Conservation (phyloP, 2,113 vertebrate species). For the Aspidoscelis tigris region DNA sequence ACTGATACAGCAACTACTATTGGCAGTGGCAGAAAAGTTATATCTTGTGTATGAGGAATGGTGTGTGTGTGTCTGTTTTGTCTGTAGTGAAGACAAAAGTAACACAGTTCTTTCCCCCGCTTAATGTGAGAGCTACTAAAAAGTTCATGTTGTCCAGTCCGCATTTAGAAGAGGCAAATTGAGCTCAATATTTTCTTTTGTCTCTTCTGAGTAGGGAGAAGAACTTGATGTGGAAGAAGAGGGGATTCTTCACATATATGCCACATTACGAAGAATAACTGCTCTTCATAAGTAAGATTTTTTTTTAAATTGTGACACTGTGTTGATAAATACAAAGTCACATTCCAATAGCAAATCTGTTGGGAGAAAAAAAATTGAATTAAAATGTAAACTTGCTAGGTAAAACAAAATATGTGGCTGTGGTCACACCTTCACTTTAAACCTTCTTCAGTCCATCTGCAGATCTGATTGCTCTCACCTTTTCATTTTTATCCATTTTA, state of each 20-base stretch:
- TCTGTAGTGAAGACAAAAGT: neutral
- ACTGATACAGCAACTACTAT: neutral
- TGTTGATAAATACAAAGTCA: neutral
- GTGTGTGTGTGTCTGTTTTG: neutral
- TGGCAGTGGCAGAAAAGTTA: neutral
- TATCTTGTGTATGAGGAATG: neutral
- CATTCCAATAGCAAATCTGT: neutral
- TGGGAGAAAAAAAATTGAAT: neutral
- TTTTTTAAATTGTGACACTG: slow-evolving; percentile 15
- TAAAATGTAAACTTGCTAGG: neutral
- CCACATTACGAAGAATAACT: slow-evolving; percentile 80
- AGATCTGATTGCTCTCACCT: too few relatives aligned
- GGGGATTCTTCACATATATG: slow-evolving; percentile 67
- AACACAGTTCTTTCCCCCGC: neutral
- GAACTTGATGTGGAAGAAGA: slow-evolving; percentile 69
- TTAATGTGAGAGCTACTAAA: neutral
- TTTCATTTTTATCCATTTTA: too few relatives aligned
- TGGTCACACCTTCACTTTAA: too few relatives aligned
- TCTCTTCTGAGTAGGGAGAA: slow-evolving; percentile 74
- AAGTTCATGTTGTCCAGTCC: neutral
- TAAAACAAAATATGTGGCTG: neutral
- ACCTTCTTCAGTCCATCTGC: too few relatives aligned
- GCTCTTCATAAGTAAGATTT: slow-evolving; percentile 87
- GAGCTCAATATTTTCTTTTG: slow-evolving; percentile 53
- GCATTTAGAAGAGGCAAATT: neutral